Percentiles rank a stretch among this genome's conserved stretches.
These are phyloP conservation scores for Cotesia vestalis DNA, from an alignment of 1,140 invertebrate species.

Conservation along the genomic window DNA sequence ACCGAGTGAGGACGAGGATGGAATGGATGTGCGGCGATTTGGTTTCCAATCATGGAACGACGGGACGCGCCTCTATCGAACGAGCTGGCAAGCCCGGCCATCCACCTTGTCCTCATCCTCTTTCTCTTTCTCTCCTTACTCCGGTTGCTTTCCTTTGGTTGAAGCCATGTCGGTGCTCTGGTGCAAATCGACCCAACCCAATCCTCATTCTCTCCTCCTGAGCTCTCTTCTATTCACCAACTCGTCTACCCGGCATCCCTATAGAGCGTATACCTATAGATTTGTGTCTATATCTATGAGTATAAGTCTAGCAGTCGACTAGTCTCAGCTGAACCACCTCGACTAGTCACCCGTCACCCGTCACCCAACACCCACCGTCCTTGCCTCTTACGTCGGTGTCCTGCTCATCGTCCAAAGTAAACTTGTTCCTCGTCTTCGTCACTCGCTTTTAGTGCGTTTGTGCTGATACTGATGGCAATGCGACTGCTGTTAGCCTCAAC, in stretches of 20 bases:
- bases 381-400: neutral
- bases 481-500: constrained; percentile 13
- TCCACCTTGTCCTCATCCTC: constrained; percentile 51
- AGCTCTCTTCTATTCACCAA: constrained; percentile 33
- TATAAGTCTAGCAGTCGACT: too few relatives aligned
- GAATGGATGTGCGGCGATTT: constrained; percentile 67
- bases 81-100: constrained; percentile 61
- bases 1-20: constrained; percentile 35
- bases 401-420: neutral
- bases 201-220: constrained; percentile 33
- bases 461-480: constrained; percentile 24
- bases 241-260: constrained; percentile 1
- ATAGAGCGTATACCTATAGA: constrained; percentile 17
- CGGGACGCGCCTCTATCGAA: constrained; percentile 66
- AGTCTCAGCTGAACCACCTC: constrained; percentile 29
- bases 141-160: constrained; percentile 42
- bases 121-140: too few relatives aligned
- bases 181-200: constrained; percentile 49
- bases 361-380: constrained; percentile 40
- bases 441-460: neutral
- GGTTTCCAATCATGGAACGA: constrained; percentile 67
- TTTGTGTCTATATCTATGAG: neutral
- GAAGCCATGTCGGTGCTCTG: constrained; percentile 47
- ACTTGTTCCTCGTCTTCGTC: neutral
- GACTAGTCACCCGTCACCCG: constrained; percentile 43